These are phyloP conservation scores for Syrista parreyssii DNA, from an alignment of 2,888 invertebrate species.

Conservation along the genomic window DNA sequence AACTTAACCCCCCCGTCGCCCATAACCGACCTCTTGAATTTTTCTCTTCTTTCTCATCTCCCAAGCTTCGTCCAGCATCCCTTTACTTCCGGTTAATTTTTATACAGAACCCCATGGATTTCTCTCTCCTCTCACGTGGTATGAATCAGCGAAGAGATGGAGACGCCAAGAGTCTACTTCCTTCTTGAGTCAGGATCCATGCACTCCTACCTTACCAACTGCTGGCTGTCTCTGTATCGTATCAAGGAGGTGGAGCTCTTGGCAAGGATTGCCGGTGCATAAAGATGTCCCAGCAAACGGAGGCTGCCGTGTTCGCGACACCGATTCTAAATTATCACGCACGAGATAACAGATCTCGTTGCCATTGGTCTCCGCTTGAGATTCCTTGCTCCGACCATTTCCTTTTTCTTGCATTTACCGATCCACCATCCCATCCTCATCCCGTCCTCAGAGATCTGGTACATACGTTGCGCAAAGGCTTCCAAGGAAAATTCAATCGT, in stretches of 20 bases:
- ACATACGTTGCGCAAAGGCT: no score
- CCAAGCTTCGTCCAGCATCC: background rate
- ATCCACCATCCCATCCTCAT: conserved; percentile 22
- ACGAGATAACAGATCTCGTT: conserved; percentile 18
- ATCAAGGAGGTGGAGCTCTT: conserved; percentile 38
- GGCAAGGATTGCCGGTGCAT: conserved; percentile 44
- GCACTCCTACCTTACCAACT: no score
- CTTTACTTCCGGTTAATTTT: background rate
- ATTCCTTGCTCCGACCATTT: conserved; percentile 10
- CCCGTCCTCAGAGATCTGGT: background rate
- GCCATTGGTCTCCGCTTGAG: conserved; percentile 16
- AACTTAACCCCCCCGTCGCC: no score
- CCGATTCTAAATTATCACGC: conserved; percentile 47
- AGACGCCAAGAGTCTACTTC: no score
- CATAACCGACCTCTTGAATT: no score
- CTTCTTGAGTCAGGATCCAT: no score
- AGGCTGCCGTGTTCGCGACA: conserved; percentile 34
- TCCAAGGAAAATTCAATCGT: conserved; percentile 50
- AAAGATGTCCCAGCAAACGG: conserved; percentile 31
- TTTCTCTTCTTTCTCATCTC: no score
- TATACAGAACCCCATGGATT: no score
- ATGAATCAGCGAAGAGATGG: no score
- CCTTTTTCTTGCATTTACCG: conserved; percentile 26
- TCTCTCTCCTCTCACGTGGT: no score
- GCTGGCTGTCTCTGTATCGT: background rate